These are phyloP conservation scores for Cliona cf. orientalis DNA, from an alignment of 37 sponge, comb jelly and placozoan genomes.

Conservation along the genomic window DNA sequence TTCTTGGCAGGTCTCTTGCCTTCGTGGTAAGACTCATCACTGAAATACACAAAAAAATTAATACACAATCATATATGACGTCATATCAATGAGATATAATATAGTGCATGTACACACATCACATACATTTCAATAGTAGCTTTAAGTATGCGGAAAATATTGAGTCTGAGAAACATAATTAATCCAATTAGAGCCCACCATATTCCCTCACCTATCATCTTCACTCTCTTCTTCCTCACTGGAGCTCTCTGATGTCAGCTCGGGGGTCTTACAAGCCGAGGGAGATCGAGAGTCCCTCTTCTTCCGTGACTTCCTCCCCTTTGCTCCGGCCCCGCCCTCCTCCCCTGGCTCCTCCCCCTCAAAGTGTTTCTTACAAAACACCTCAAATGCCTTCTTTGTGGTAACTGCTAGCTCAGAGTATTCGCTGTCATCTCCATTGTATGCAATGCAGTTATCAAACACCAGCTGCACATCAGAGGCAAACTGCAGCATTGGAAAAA, in stretches of 20 bases:
- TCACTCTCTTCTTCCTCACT: slow-evolving; percentile 66
- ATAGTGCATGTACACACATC: slow-evolving; percentile 3
- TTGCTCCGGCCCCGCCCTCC: slow-evolving; percentile 3
- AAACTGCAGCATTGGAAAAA: slow-evolving; percentile 77
- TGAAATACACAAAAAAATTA: neutral
- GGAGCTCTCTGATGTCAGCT: slow-evolving; percentile 70
- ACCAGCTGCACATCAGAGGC: slow-evolving; percentile 68
- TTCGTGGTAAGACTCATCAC: slow-evolving; percentile 28
- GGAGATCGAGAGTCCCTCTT: slow-evolving; percentile 25
- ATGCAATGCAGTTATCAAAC: slow-evolving; percentile 75
- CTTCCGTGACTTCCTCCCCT: slow-evolving; percentile 2
- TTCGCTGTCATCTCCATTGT: slow-evolving; percentile 89
- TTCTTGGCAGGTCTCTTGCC: neutral
- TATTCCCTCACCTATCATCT: slow-evolving; percentile 1
- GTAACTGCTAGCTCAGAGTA: slow-evolving; percentile 75
- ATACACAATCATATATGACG: neutral
- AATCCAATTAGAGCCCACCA: neutral
- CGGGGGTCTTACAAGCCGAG: slow-evolving; percentile 46
- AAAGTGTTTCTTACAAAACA: slow-evolving; percentile 54
- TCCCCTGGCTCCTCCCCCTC: slow-evolving; percentile 6
- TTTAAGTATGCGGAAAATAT: neutral
- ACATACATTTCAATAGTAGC: neutral
- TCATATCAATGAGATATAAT: neutral
- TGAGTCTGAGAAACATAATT: neutral
- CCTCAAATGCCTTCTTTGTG: slow-evolving; percentile 41